phyloP scores from a whole-genome alignment of 2,797 vertebrate species.

The Characodon lateralis region DNA sequence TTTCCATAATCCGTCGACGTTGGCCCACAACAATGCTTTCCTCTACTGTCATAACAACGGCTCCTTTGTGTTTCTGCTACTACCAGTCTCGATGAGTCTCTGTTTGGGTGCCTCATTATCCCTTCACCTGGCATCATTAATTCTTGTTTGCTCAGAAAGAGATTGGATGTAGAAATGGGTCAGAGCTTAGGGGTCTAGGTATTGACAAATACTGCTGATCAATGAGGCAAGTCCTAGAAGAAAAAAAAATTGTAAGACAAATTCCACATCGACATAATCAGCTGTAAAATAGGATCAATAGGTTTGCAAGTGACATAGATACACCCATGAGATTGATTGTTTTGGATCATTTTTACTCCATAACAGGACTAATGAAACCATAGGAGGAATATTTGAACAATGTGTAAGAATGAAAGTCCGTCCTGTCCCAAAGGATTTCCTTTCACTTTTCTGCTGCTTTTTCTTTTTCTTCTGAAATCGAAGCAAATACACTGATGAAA shows the following conservation, averaged over 20 bases:
- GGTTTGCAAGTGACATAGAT: conserved; percentile 33
- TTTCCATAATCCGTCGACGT: conserved; percentile 44
- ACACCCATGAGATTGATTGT: conserved; percentile 24
- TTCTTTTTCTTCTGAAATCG: too few species aligned
- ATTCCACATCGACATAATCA: conserved; percentile 47
- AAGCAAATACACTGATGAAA: too few species aligned
- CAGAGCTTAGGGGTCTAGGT: conserved; percentile 28
- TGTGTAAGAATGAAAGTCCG: conserved; percentile 30
- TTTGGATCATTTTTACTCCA: conserved; percentile 21
- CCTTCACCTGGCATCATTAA: conserved; percentile 60
- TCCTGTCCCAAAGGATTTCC: background rate
- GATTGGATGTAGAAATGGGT: conserved; percentile 43
- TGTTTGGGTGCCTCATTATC: conserved; percentile 64
- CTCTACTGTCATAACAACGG: background rate
- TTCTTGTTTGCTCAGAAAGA: conserved; percentile 60
- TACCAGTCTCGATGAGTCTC: conserved; percentile 8
- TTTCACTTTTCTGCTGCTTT: conserved; percentile 13
- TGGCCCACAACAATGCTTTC: conserved; percentile 6
- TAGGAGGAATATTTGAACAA: conserved; percentile 1
- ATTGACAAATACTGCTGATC: conserved; percentile 56
- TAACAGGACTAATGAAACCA: background rate
- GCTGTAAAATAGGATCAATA: conserved; percentile 33
- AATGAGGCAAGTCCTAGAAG: conserved; percentile 41
- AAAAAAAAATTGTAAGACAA: conserved; percentile 25
- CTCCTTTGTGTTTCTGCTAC: conserved; percentile 13